Conservation (phyloP, 1,140 invertebrate genomes). For the Panulirus ornatus region DNA sequence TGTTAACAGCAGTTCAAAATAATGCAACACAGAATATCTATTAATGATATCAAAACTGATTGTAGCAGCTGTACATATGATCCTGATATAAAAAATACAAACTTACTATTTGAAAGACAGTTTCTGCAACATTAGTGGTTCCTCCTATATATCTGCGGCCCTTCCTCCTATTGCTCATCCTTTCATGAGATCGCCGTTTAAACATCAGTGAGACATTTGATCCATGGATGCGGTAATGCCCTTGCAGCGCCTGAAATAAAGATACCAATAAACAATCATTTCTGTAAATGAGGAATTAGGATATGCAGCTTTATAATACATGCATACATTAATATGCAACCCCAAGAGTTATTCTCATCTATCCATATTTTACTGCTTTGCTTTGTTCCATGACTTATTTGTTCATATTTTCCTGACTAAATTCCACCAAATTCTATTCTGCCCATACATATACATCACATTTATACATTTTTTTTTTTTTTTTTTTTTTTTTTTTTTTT, state of each 20-base stretch:
- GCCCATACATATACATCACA: too few relatives aligned
- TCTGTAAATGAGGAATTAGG: background rate
- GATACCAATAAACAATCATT: background rate
- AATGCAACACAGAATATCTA: too few relatives aligned
- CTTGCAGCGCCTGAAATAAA: slow-evolving; percentile 41
- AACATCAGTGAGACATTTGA: slow-evolving; percentile 39
- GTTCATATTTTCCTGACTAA: background rate
- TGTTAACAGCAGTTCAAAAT: too few relatives aligned
- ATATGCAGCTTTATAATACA: background rate
- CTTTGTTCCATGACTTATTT: background rate
- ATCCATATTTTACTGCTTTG: background rate
- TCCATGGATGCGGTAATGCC: slow-evolving; percentile 49
- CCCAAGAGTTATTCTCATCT: background rate
- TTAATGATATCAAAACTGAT: too few relatives aligned
- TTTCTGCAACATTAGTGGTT: slow-evolving; percentile 62
- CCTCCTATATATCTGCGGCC: slow-evolving; percentile 51
- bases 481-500: background rate
- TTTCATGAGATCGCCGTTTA: slow-evolving; percentile 43
- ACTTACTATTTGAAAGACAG: slow-evolving; percentile 66
- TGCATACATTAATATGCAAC: background rate
- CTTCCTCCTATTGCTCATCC: slow-evolving; percentile 40
- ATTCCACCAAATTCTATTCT: background rate
- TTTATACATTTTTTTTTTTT: background rate
- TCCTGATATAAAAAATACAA: too few relatives aligned
- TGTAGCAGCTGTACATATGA: too few relatives aligned